Evolutionary conservation across 1,140 invertebrate species (phyloP).

Genomic region (Chymomyza costata): DNA sequence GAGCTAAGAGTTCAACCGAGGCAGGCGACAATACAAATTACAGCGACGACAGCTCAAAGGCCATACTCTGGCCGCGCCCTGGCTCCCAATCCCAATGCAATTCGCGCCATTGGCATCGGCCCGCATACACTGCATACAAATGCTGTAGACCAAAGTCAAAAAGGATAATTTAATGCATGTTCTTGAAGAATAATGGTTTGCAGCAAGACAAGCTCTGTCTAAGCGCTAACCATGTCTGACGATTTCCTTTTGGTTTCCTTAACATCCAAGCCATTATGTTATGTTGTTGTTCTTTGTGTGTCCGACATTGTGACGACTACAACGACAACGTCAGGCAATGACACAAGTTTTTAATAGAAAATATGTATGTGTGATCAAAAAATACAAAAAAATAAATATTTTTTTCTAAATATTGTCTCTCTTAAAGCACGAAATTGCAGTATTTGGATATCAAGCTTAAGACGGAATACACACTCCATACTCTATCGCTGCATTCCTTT

Average conservation of each 20-base stretch:
- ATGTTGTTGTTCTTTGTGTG: neutral
- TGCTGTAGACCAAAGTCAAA: conserved; percentile 47
- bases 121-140: conserved; percentile 72
- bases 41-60: conserved; percentile 68
- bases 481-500: conserved; percentile 30
- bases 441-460: too few species aligned
- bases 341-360: conserved; percentile 70
- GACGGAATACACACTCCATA: too few species aligned
- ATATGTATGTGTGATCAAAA: too few species aligned
- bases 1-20: conserved; percentile 2
- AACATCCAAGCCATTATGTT: too few species aligned
- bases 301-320: neutral
- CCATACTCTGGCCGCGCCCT: conserved; percentile 2
- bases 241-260: neutral
- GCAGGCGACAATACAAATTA: conserved; percentile 66
- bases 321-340: conserved; percentile 41
- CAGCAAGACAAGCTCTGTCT: conserved; percentile 63
- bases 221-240: conserved; percentile 19
- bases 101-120: conserved; percentile 62
- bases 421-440: too few species aligned
- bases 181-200: conserved; percentile 70
- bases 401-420: too few species aligned
- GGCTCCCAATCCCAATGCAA: conserved; percentile 56
- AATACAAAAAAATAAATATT: too few species aligned
- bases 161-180: conserved; percentile 72